Evolutionary conservation across 2,888 invertebrate species (phyloP), one percentile per base, ranked within the genome.

Genomic region (Pasiphila rectangulata): DNA sequence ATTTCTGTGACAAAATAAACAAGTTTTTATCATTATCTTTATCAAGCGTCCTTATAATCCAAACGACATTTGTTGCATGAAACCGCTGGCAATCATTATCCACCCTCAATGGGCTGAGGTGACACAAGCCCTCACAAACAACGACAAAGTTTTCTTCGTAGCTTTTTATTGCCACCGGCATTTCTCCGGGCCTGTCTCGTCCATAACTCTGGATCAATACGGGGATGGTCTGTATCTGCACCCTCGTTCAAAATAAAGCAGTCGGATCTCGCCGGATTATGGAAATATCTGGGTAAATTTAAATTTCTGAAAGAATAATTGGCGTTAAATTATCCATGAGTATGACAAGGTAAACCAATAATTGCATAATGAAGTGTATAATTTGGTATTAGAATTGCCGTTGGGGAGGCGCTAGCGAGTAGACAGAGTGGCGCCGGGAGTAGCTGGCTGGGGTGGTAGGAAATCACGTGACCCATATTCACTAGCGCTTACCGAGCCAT

Each of bases 121-220:
- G 49, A 47, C 56, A 53, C 47, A 43, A 47, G 23, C 21, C 15
- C 35, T 29, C 30, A 54, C 51, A 51, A 52, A 56, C 40, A 39
- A 30, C 51, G 46, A 46, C 51, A 58, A 54, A 51, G 40, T 51
- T 54, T 58, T 48, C 39, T 47, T 47, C 47, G 46, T 55, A 41
- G 37, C 42, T 76, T 73, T 79, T 78, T 73, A 75, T 67, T 68
- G 65, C 62, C 64, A 63, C 54, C 63, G 65, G 63, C 67, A 58
- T 56, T 44, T 67, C 63, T 24, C 38, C 45, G 43, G 46, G 44
- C 44, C 56, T 66, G 70, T 67, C 65, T 68, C 64, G 70, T 64
- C 68, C 69, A 67, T 68, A 63, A 69, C 72, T 71, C 61, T 60
- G 75, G 81, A 83, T 85, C 84, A 78, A 85, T 85, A 85, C 81